These are phyloP conservation scores for Acronicta leporina DNA, from an alignment of 2,888 invertebrate species.

Conservation along the genomic window DNA sequence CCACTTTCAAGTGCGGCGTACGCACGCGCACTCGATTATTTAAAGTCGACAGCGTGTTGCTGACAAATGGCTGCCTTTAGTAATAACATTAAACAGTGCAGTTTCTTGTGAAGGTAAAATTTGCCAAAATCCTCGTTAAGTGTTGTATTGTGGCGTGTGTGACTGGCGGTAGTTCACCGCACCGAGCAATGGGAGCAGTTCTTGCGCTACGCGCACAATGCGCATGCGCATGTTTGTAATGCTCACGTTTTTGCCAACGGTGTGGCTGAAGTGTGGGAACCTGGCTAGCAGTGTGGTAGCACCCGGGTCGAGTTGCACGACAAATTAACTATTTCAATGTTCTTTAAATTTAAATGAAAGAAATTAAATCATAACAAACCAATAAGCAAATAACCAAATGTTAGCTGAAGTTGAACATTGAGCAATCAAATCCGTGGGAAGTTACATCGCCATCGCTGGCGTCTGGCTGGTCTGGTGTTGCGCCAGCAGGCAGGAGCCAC, in stretches of 20 bases:
- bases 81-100: background rate
- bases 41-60: background rate
- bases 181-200: constrained; percentile 31
- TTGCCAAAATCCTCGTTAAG: background rate
- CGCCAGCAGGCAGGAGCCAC: background rate
- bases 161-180: background rate
- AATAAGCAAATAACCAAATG: too few species aligned
- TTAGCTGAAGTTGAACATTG: background rate
- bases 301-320: too few species aligned
- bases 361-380: too few species aligned
- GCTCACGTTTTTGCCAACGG: constrained; percentile 33
- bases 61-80: background rate
- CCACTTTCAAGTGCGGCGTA: background rate
- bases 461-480: too few species aligned
- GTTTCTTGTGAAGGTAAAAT: background rate
- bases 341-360: too few species aligned
- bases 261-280: constrained; percentile 16
- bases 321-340: too few species aligned
- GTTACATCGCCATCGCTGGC: too few species aligned
- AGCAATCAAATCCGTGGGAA: background rate
- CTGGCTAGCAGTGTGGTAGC: constrained; percentile 20
- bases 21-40: background rate
- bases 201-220: constrained; percentile 23
- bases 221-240: constrained; percentile 6
- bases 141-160: background rate